Conservation (phyloP, 2,113 vertebrate genomes). For the Cromileptes altivelis region DNA sequence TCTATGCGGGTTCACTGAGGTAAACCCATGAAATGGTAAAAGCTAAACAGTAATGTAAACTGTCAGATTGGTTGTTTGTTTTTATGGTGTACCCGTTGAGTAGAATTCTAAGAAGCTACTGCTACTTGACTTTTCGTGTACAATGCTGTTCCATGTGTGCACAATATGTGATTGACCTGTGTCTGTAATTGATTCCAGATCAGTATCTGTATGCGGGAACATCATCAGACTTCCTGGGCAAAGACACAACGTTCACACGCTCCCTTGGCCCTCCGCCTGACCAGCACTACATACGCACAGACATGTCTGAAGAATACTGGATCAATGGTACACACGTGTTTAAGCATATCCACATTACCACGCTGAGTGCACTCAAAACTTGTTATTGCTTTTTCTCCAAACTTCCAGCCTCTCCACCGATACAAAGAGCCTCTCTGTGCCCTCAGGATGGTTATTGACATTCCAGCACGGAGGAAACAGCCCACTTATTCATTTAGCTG, state of each 20-base stretch:
- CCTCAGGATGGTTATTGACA: conserved; percentile 73
- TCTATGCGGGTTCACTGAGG: neutral
- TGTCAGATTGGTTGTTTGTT: neutral
- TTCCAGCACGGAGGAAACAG: conserved; percentile 76
- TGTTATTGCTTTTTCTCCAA: conserved; percentile 54
- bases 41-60: neutral
- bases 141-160: neutral
- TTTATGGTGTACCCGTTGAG: neutral
- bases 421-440: conserved; percentile 73
- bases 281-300: conserved; percentile 96
- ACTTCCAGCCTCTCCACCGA: conserved; percentile 47
- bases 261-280: conserved; percentile 93
- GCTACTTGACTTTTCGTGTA: neutral
- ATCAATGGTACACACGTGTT: conserved; percentile 89
- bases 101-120: neutral
- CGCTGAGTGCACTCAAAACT: conserved; percentile 54
- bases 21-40: neutral
- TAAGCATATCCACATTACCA: conserved; percentile 52
- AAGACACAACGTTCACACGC: conserved; percentile 94
- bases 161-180: neutral
- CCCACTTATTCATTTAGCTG: conserved; percentile 75
- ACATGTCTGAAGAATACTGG: conserved; percentile 98
- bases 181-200: conserved; percentile 81
- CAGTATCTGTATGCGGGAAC: conserved; percentile 95
- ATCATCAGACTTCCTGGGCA: conserved; percentile 97